A percentile compares a stretch with the other conserved stretches of the same genome.
phyloP scores from a whole-genome alignment of 92 coral and sea anemone species.

The Phenganax marumi region DNA sequence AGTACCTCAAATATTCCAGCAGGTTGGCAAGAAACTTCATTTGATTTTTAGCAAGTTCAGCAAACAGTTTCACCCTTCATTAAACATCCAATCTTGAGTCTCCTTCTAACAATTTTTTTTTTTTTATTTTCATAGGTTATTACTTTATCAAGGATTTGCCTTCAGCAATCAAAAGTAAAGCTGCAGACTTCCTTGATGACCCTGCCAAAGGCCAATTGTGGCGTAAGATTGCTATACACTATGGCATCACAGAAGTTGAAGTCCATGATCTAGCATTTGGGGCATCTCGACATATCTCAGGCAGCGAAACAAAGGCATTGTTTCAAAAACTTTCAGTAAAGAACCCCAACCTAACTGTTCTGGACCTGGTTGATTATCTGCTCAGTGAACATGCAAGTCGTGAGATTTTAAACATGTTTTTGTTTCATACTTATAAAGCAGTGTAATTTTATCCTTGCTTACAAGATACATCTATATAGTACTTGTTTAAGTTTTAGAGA shows the following conservation, averaged over 20 bases:
- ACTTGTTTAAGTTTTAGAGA: too few relatives aligned
- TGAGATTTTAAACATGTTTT: conserved; percentile 28
- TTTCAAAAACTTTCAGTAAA: conserved; percentile 24
- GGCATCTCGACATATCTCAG: conserved; percentile 30
- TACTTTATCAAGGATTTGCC: conserved; percentile 37
- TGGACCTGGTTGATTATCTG: conserved; percentile 16
- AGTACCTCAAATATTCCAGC: conserved; percentile 27
- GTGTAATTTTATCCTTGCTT: not conserved
- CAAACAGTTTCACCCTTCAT: too few relatives aligned
- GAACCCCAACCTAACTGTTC: conserved; percentile 21
- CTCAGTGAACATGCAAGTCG: conserved; percentile 22
- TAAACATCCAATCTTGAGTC: too few relatives aligned
- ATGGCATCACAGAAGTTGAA: conserved; percentile 27
- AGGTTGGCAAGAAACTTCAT: not conserved
- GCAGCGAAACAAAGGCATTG: conserved; percentile 30
- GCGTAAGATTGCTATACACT: conserved; percentile 40
- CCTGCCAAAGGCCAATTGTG: conserved; percentile 45
- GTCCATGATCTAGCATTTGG: conserved; percentile 34
- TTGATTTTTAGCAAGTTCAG: too few relatives aligned
- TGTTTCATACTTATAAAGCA: not conserved
- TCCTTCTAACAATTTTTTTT: not conserved
- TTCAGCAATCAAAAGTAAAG: conserved; percentile 12
- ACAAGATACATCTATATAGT: not conserved
- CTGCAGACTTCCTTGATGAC: conserved; percentile 33
- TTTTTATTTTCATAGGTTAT: not conserved